Percentiles rank a stretch among this genome's conserved stretches.
Conservation (phyloP, 2,797 vertebrate genomes). For the Karalla daura region DNA sequence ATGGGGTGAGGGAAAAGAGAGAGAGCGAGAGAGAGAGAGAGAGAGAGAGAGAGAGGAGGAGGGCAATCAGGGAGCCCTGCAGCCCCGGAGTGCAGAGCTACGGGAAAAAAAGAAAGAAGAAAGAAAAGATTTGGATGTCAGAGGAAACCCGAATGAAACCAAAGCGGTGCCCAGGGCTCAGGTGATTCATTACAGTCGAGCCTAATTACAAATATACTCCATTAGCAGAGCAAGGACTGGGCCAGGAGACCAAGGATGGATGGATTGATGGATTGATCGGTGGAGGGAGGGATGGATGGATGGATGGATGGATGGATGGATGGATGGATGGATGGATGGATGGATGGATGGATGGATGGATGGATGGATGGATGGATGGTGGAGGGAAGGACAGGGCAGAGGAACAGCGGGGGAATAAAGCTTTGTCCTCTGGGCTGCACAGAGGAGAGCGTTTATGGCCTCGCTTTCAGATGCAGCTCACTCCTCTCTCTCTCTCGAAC, state of each 20-base stretch:
- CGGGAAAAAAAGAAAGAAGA: not conserved
- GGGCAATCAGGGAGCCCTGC: constrained; percentile 16
- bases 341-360: not conserved
- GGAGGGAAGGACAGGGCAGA: constrained; percentile 5
- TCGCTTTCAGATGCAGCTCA: constrained; percentile 56
- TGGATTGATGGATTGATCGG: not conserved
- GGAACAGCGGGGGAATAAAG: constrained; percentile 3
- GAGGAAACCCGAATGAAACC: not conserved
- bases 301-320: not conserved
- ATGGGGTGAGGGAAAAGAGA: constrained; percentile 8
- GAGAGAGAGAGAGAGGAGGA: constrained; percentile 12
- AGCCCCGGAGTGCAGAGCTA: constrained; percentile 32
- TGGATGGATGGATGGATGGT: constrained; percentile 1
- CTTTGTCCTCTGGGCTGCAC: constrained; percentile 36
- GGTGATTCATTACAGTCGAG: constrained; percentile 30
- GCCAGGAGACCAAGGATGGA: not conserved
- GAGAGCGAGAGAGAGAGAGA: constrained; percentile 14
- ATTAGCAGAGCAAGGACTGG: constrained; percentile 24
- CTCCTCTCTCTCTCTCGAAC: not conserved
- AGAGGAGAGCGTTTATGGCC: constrained; percentile 28
- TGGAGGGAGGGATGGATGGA: not conserved
- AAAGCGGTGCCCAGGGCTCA: not conserved
- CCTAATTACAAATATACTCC: constrained; percentile 19
- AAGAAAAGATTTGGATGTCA: not conserved
- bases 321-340: not conserved